Base-by-base conservation (phyloP, 2,797 vertebrate species). In the Sciurus carolinensis region DNA sequence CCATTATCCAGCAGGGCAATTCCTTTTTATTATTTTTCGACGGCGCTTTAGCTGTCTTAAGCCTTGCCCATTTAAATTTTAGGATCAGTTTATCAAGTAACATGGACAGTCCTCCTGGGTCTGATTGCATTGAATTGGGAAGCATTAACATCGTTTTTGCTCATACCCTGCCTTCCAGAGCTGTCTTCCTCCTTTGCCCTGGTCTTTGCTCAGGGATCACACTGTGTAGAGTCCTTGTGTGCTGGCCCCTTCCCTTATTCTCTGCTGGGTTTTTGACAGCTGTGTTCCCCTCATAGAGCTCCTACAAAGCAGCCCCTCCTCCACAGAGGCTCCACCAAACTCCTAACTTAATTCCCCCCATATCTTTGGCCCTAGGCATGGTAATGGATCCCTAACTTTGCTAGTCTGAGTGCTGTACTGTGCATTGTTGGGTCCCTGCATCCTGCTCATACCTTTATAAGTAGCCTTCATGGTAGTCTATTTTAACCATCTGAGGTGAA, bases 401-500 rank as follows among this genome's bases (percentile, higher is more conserved):
- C 69, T 83, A 33, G 36, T 57, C 24, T 28, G 24, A 83, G 3
- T 33, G 18, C 28, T 64, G 0, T 57, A 33, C 36, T 62, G 3
- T 76, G 42, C 33, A 47, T 30, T 64, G 18, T 64, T 52, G 28
- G 39, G 39, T 18, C 30, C 30, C 14, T n/a, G 69, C 50, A 54
- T 67, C 64, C 47, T 84, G 7, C 22, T 52, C 42, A 36, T n/a
- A 67, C 22, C 1, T 24, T 42, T 42, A 11, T 84, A 42, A 84
- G 39, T 44, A 75, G 80, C 52, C 18, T 33, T 89, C 57, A 72
- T 26, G 75, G 44, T 44, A 20, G 12, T 72, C 64, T 80, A 36
- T 82, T 94, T 94, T 90, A 94, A 75, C 10, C 7, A 39, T 52
- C 52, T 79, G n/a, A 13, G 26, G 22, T 85, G 67, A 57, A 59